A percentile compares a stretch with the other conserved stretches of the same genome.
phyloP scores from a whole-genome alignment of 2,113 vertebrate genomes.

The Polypterus senegalus region DNA sequence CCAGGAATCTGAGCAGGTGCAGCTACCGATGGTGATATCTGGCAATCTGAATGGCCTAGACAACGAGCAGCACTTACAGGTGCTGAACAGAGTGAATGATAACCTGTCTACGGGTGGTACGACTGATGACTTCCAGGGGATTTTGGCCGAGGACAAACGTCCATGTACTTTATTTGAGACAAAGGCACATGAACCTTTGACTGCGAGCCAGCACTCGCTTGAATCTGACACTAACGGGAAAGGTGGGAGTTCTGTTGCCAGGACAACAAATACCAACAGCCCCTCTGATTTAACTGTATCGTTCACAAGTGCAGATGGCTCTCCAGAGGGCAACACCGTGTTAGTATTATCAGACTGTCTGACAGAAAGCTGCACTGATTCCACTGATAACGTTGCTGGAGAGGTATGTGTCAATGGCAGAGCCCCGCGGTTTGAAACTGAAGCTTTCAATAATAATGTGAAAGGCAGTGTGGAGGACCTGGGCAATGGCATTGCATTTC shows the following conservation, averaged over 20 bases:
- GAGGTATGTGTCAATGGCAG: slow-evolving; percentile 33
- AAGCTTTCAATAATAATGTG: slow-evolving; percentile 28
- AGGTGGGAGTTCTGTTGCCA: slow-evolving; percentile 27
- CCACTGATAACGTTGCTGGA: neutral
- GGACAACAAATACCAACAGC: slow-evolving; percentile 33
- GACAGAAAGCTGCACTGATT: slow-evolving; percentile 4
- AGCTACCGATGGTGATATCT: slow-evolving; percentile 23
- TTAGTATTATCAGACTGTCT: neutral
- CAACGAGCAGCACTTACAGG: neutral
- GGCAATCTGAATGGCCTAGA: slow-evolving; percentile 28
- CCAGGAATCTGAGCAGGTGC: slow-evolving; percentile 34
- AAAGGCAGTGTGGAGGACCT: neutral
- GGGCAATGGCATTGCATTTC: slow-evolving; percentile 8
- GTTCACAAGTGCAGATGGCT: slow-evolving; percentile 29
- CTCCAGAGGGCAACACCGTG: slow-evolving; percentile 14
- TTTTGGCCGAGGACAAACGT: slow-evolving; percentile 11
- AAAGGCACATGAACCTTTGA: slow-evolving; percentile 45
- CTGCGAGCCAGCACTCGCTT: slow-evolving; percentile 17
- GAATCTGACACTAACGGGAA: slow-evolving; percentile 19
- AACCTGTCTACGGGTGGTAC: too few species aligned
- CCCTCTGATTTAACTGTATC: slow-evolving; percentile 30
- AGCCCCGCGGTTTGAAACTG: slow-evolving; percentile 7
- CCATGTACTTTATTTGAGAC: slow-evolving; percentile 42
- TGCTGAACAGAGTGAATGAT: neutral
- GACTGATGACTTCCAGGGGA: too few species aligned